phyloP scores from a whole-genome alignment of 2,888 invertebrate species.

The Cataglyphis livida region DNA sequence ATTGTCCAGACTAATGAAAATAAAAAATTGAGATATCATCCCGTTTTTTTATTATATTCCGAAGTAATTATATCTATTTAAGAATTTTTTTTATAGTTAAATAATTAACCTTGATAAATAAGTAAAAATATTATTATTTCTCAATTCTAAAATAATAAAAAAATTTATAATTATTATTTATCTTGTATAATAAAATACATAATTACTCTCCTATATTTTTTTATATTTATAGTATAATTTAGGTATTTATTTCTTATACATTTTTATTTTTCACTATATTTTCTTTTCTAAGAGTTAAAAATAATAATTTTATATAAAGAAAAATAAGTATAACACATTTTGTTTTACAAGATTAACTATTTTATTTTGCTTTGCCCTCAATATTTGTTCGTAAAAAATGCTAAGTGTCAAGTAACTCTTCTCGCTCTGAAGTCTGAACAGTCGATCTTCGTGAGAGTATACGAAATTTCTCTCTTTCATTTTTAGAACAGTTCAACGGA shows the following conservation, averaged over 20 bases:
- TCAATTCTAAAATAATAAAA: neutral
- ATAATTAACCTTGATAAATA: neutral
- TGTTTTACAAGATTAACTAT: slow-evolving; percentile 11
- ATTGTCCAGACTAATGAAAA: neutral
- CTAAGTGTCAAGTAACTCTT: slow-evolving; percentile 34
- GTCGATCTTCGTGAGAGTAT: slow-evolving; percentile 25
- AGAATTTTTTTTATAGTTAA: neutral
- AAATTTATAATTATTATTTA: neutral
- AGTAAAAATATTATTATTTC: neutral
- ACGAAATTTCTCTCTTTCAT: slow-evolving; percentile 47
- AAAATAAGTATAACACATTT: neutral
- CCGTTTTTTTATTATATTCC: neutral
- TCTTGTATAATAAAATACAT: neutral
- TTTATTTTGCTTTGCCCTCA: slow-evolving; percentile 34
- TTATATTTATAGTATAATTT: no score
- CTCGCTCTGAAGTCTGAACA: neutral
- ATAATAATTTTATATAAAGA: neutral
- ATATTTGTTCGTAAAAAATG: slow-evolving; percentile 32
- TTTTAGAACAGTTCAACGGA: slow-evolving; percentile 58
- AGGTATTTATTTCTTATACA: neutral
- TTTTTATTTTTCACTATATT: neutral
- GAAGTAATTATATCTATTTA: neutral
- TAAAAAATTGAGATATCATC: neutral
- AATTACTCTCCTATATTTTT: no score
- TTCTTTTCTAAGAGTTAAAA: neutral